phyloP scores from a whole-genome alignment of 37 sponge, comb jelly and placozoan species.

The Oopsacas minuta region DNA sequence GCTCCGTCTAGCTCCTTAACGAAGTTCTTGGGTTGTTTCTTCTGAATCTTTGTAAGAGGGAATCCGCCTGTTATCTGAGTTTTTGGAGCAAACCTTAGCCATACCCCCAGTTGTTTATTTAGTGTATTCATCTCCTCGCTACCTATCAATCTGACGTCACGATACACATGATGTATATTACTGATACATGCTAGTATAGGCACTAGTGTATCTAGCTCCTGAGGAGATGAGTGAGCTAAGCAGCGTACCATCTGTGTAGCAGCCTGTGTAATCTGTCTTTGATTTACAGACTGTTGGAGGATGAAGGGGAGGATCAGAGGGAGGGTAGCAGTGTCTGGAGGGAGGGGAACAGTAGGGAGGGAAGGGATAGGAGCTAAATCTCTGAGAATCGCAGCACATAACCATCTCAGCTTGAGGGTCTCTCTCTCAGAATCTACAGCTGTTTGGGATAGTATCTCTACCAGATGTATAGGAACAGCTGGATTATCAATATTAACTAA shows the following conservation, averaged over 20 bases:
- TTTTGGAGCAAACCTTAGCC: background rate
- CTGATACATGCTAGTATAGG: background rate
- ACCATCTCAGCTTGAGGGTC: background rate
- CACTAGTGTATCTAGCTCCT: background rate
- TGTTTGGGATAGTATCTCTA: background rate
- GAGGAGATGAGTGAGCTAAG: background rate
- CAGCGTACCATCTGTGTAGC: background rate
- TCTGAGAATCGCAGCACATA: constrained; percentile 14
- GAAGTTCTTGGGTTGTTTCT: constrained; percentile 6
- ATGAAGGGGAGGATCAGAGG: constrained; percentile 5
- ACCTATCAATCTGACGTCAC: background rate
- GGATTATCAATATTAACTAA: background rate
- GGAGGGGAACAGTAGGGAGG: background rate
- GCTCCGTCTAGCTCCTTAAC: constrained; percentile 8
- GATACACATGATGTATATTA: background rate
- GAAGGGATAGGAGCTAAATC: background rate
- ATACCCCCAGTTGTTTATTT: background rate
- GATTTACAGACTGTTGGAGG: background rate
- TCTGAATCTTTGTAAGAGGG: background rate
- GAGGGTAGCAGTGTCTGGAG: background rate
- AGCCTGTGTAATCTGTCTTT: background rate
- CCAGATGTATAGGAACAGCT: background rate
- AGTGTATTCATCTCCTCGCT: constrained; percentile 8
- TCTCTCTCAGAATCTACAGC: background rate
- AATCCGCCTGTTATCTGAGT: background rate